Conservation (phyloP, 2,888 invertebrate species). For the Parapristionchus giblindavisi region DNA sequence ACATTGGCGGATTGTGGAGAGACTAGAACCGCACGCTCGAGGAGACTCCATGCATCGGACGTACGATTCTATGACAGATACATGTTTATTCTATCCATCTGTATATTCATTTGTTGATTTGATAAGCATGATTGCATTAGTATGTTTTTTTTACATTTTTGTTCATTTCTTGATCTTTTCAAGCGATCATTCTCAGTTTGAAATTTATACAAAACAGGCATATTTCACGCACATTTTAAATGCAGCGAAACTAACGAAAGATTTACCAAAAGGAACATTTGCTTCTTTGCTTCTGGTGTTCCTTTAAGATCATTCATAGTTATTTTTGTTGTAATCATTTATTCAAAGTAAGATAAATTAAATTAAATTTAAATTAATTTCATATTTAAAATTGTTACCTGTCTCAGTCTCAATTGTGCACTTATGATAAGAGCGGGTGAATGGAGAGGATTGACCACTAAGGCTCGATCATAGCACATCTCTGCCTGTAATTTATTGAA, state of each 20-base stretch:
- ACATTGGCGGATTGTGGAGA: neutral
- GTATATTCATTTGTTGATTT: too few relatives aligned
- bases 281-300: neutral
- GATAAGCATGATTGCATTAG: too few relatives aligned
- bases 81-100: too few relatives aligned
- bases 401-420: constrained; percentile 14
- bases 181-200: too few relatives aligned
- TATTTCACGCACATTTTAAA: too few relatives aligned
- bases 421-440: constrained; percentile 4
- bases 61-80: constrained; percentile 14
- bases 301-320: neutral
- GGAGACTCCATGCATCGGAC: constrained; percentile 17
- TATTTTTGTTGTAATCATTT: neutral
- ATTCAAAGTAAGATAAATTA: neutral
- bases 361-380: neutral
- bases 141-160: too few relatives aligned
- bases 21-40: neutral
- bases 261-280: neutral
- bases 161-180: too few relatives aligned
- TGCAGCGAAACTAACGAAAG: neutral
- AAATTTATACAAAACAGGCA: too few relatives aligned
- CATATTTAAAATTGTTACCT: neutral
- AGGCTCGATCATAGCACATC: neutral
- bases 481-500: too few relatives aligned
- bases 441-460: neutral